Conservation (phyloP, 2,888 invertebrate species). For the Monopis laevigella region DNA sequence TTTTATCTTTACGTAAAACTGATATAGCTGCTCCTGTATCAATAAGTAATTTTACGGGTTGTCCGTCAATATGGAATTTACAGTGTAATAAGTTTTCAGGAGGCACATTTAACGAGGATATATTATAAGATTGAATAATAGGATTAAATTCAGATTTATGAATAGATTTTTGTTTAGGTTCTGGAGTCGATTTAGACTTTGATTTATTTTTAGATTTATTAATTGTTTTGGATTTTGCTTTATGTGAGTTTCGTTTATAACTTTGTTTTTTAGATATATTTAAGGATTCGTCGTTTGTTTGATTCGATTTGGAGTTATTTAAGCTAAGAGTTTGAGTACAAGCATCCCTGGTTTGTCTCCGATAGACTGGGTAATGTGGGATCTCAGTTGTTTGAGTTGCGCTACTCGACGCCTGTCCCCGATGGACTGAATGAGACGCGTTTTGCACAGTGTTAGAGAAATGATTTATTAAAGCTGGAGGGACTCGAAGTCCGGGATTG, state of each 20-base stretch:
- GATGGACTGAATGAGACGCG: not conserved
- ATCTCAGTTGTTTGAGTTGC: not conserved
- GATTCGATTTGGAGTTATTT: slow-evolving; percentile 14
- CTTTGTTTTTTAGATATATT: slow-evolving; percentile 11
- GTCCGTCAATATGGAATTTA: slow-evolving; percentile 21
- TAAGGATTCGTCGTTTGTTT: slow-evolving; percentile 14
- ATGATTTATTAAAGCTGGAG: too few species aligned
- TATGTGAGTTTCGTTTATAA: slow-evolving; percentile 15
- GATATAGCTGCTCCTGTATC: slow-evolving; percentile 25
- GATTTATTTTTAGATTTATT: slow-evolving; percentile 15
- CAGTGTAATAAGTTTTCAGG: slow-evolving; percentile 24
- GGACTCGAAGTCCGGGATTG: too few species aligned
- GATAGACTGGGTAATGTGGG: not conserved
- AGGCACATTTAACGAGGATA: slow-evolving; percentile 24
- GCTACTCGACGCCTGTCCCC: not conserved
- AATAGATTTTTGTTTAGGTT: too few species aligned
- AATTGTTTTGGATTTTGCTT: slow-evolving; percentile 15
- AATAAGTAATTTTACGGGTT: slow-evolving; percentile 20
- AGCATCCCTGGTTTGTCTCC: slow-evolving; percentile 2
- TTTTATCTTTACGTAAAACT: slow-evolving; percentile 20
- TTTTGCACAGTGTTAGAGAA: too few species aligned
- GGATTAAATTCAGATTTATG: slow-evolving; percentile 7
- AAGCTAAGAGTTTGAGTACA: slow-evolving; percentile 13
- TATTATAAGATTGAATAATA: slow-evolving; percentile 19
- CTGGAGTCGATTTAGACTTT: slow-evolving; percentile 12